Base-by-base conservation (phyloP, 2,888 invertebrate species). In the Tenthredo notha region DNA sequence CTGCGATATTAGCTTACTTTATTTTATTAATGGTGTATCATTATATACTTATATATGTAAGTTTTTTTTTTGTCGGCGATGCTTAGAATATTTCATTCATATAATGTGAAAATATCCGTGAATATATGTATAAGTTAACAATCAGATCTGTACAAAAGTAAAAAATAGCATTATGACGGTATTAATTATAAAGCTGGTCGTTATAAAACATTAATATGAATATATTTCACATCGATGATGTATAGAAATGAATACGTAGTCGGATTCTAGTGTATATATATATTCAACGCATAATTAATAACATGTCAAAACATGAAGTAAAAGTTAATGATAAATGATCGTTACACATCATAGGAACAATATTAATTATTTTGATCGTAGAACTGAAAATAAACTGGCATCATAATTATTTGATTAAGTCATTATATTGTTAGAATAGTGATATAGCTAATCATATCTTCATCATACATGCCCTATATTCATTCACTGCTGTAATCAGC, bases 141-240 rank as follows among this genome's bases (percentile, higher is more conserved):
- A 78, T 33, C 78, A 58, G 78, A 58, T 33, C 78, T 78, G 78
- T 78, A 78, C 78, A 78, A 78, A 78, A 78, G 78, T 78, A 82
- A 65, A 58, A 82, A 75, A 74, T 83, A 33, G 75, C 47, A 58
- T 25, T 70, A n/a, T n/a, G 43, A 21, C 15, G 78, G 10, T 33
- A 78, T 50, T 15, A 78, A 10, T 78, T 33, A 33, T n/a, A n/a
- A n/a, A n/a, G 54, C 33, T 54, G 18, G 54, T 50, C 21, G 37
- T 54, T 1, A 58, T 5, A 58, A 7, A 15, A 29, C 29, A 77
- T 47, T 47, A 33, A 25, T 10, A 77, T 15, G 54, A 58, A 29
- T 18, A 33, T 18, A 54, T 54, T 29, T 54, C 54, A 50, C 12
- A 77, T 54, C 54, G 54, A 77, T 54, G n/a, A 78, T 75, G 29